These are phyloP conservation scores for Cylindroiulus punctatus DNA, from an alignment of 2,888 invertebrate genomes.

Conservation along the genomic window DNA sequence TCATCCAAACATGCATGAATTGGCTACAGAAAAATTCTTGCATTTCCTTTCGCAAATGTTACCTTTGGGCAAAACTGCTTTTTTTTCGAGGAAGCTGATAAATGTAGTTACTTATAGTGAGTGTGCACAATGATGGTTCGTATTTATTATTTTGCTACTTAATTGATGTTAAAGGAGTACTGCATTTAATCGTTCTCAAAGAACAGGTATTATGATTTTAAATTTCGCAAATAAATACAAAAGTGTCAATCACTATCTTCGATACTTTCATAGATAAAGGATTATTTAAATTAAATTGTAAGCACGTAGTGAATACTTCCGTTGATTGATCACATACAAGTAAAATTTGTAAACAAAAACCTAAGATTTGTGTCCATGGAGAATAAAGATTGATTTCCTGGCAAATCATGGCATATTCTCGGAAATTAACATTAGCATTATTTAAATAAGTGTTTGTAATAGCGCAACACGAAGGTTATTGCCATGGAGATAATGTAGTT, in stretches of 20 bases:
- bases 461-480: background rate
- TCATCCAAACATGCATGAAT: slow-evolving; percentile 17
- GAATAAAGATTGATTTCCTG: background rate
- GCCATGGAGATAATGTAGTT: background rate
- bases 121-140: background rate
- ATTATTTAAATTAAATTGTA: too few relatives aligned
- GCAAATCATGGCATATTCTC: background rate
- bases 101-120: background rate
- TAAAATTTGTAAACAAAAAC: background rate
- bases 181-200: too few relatives aligned
- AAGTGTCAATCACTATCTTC: background rate
- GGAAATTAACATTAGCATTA: background rate
- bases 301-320: too few relatives aligned
- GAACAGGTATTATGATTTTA: background rate
- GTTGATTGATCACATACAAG: too few relatives aligned
- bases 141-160: too few relatives aligned
- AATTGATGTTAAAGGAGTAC: too few relatives aligned
- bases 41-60: background rate
- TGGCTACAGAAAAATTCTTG: background rate
- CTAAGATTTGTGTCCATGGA: background rate
- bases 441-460: background rate
- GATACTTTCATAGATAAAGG: too few relatives aligned
- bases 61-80: background rate
- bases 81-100: background rate
- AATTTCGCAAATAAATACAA: background rate